These are phyloP conservation scores for Trematocara nigrifrons DNA, from an alignment of 2,113 vertebrate species.

Conservation along the genomic window DNA sequence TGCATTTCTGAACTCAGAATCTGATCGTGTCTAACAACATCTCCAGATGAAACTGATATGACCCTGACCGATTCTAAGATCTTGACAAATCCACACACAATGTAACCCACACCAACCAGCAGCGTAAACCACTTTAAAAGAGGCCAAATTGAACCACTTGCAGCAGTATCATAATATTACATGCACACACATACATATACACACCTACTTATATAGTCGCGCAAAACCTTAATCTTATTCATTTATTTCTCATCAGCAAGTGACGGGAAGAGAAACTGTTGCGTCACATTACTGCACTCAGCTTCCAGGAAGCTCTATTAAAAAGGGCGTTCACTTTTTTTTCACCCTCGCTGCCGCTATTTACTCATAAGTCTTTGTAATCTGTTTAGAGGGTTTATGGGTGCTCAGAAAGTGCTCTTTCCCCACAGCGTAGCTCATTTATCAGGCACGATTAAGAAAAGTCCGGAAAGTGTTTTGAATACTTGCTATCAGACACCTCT, in stretches of 20 bases:
- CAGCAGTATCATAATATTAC: slow-evolving; percentile 13
- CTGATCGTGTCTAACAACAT: neutral
- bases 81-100: neutral
- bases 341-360: slow-evolving; percentile 41
- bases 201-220: neutral
- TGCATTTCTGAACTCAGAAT: neutral
- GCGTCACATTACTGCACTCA: slow-evolving; percentile 43
- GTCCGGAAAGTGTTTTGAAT: slow-evolving; percentile 55
- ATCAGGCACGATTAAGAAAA: slow-evolving; percentile 63
- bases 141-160: neutral
- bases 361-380: slow-evolving; percentile 68
- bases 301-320: slow-evolving; percentile 64
- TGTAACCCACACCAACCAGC: neutral
- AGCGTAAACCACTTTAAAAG: slow-evolving; percentile 13
- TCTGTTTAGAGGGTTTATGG: slow-evolving; percentile 64
- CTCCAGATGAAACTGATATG: neutral
- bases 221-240: slow-evolving; percentile 64
- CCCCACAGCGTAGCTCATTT: slow-evolving; percentile 47
- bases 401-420: slow-evolving; percentile 63
- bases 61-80: neutral
- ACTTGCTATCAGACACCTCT: slow-evolving; percentile 36
- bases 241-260: slow-evolving; percentile 58
- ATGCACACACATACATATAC: slow-evolving; percentile 1
- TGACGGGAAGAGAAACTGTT: slow-evolving; percentile 58
- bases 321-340: slow-evolving; percentile 41